A percentile compares a stretch with the other conserved stretches of the same genome.
Evolutionary conservation across 2,113 vertebrate genomes (phyloP).

Genomic region (Apus apus): DNA sequence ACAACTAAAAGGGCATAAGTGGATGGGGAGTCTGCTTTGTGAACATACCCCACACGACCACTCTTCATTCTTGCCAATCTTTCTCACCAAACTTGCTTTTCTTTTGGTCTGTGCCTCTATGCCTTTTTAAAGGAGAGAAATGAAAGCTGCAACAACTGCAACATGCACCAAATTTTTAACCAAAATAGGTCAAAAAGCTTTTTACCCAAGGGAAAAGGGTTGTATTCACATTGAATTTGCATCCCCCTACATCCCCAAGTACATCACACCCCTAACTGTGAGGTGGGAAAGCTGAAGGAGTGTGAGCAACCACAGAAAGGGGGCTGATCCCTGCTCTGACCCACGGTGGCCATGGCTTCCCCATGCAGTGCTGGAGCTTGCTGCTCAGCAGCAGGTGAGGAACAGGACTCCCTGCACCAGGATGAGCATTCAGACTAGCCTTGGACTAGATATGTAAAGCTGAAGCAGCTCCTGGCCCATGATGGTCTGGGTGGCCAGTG

Average conservation of each 20-base stretch:
- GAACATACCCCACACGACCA: no score
- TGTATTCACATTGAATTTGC: neutral
- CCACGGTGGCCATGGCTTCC: rapidly evolving
- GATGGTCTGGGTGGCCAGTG: neutral
- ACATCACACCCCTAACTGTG: neutral
- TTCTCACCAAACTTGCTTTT: neutral
- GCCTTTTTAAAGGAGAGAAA: neutral
- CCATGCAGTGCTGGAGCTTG: rapidly evolving
- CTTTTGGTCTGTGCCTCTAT: neutral
- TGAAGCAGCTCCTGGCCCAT: neutral
- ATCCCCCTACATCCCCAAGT: neutral
- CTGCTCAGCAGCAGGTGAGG: neutral
- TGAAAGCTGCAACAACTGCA: neutral
- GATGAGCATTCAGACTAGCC: rapidly evolving
- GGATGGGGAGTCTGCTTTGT: rapidly evolving
- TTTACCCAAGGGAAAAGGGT: neutral
- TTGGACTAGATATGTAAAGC: rapidly evolving
- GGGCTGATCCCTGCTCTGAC: neutral
- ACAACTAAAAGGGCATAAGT: rapidly evolving
- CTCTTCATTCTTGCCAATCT: neutral
- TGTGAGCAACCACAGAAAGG: neutral
- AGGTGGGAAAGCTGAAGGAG: neutral
- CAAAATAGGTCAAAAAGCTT: neutral
- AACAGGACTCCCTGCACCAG: no score
- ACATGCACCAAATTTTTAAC: neutral